Conservation (phyloP, 1,140 invertebrate genomes). For the Diachasma alloeum region DNA sequence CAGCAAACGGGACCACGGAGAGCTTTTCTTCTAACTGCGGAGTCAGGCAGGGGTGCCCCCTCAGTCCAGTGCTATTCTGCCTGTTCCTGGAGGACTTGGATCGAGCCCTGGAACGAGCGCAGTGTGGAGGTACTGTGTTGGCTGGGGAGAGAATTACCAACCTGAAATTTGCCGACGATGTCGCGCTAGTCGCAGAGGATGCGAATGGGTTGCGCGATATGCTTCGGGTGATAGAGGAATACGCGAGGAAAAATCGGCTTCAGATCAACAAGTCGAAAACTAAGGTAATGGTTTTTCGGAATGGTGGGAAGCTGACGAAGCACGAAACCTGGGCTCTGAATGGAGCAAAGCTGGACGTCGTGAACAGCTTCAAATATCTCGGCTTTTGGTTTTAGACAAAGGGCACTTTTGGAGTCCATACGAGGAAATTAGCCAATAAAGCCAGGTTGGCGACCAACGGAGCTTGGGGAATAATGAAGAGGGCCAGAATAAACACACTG, state of each 20-base stretch:
- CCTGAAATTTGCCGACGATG: not conserved
- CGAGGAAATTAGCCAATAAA: no score
- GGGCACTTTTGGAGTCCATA: no score
- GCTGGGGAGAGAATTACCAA: not conserved
- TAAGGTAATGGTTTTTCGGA: not conserved
- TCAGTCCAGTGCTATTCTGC: not conserved
- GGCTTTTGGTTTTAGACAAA: no score
- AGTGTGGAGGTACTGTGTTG: slow-evolving; percentile 10
- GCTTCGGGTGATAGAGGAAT: not conserved
- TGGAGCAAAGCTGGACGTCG: no score
- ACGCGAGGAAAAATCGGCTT: not conserved
- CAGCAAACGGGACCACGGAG: not conserved
- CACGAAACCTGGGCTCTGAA: not conserved
- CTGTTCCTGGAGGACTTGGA: slow-evolving; percentile 23
- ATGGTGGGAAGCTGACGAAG: not conserved
- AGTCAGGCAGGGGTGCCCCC: not conserved
- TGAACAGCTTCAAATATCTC: no score
- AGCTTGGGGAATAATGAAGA: no score
- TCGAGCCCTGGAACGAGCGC: not conserved
- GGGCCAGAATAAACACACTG: not conserved
- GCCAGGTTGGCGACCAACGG: no score
- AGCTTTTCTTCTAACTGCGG: not conserved
- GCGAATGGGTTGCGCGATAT: not conserved
- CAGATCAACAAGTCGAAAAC: slow-evolving; percentile 13
- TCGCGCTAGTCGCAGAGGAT: not conserved